Evolutionary conservation across 2,888 invertebrate genomes (phyloP).

Genomic region (Agrochola litura): DNA sequence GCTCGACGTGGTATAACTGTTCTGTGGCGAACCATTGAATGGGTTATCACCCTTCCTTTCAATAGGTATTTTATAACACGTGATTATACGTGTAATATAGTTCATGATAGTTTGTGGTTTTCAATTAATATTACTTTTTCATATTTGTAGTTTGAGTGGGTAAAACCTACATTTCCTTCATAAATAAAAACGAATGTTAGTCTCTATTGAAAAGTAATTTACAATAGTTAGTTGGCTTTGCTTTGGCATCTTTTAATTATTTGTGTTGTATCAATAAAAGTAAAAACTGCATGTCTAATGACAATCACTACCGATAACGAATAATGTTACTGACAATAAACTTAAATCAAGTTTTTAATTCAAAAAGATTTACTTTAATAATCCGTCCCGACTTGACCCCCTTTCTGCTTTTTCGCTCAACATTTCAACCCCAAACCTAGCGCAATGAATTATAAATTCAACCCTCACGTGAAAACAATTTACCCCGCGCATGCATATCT

Average conservation of each 20-base stretch:
- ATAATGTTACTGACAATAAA: neutral
- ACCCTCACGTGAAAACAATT: slow-evolving; percentile 65
- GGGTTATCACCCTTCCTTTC: neutral
- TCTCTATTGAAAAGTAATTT: neutral
- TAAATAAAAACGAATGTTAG: neutral
- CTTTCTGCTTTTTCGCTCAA: slow-evolving; percentile 15
- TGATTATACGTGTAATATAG: neutral
- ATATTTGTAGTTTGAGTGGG: neutral
- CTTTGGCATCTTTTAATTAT: neutral
- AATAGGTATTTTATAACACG: neutral
- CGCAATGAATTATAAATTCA: slow-evolving; percentile 66
- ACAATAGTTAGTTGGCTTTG: too few relatives aligned
- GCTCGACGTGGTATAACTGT: neutral
- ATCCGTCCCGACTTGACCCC: slow-evolving; percentile 23
- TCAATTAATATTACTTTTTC: slow-evolving; percentile 46
- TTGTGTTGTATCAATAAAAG: neutral
- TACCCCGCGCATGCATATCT: slow-evolving; percentile 51
- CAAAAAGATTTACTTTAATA: slow-evolving; percentile 20
- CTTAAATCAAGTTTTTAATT: slow-evolving; percentile 7
- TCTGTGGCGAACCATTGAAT: neutral
- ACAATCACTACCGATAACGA: neutral
- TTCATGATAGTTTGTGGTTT: slow-evolving; percentile 60
- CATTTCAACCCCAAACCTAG: slow-evolving; percentile 41
- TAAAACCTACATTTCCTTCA: neutral
- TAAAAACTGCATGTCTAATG: neutral